Conservation (phyloP, 1,140 invertebrate genomes). For the Sesamia nonagrioides region DNA sequence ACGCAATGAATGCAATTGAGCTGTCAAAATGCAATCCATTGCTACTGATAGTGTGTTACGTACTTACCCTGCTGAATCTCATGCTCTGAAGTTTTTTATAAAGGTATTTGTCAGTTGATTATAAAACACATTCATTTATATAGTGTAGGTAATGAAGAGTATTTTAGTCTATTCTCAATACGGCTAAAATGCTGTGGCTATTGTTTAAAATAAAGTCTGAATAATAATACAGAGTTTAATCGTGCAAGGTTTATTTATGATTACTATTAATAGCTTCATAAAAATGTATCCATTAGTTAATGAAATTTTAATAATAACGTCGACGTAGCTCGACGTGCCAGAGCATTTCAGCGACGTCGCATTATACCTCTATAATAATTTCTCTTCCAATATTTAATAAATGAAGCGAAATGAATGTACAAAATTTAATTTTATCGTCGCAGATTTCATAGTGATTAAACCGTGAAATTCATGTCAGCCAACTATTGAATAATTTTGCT, state of each 20-base stretch:
- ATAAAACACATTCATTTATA: too few species aligned
- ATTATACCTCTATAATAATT: conserved; percentile 2
- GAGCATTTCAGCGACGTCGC: neutral
- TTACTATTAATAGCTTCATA: neutral
- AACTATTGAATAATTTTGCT: neutral
- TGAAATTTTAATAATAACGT: neutral
- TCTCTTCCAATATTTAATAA: conserved; percentile 1
- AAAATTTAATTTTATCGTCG: neutral
- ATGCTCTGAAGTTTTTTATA: too few species aligned
- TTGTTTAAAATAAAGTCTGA: too few species aligned
- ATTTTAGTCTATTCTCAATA: too few species aligned
- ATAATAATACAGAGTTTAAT: neutral
- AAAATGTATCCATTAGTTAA: neutral
- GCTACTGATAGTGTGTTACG: too few species aligned
- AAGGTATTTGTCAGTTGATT: too few species aligned
- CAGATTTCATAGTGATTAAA: conserved; percentile 2
- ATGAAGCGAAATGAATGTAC: conserved; percentile 5
- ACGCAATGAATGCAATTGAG: too few species aligned
- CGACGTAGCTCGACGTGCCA: neutral
- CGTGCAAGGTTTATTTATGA: neutral
- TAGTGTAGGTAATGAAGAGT: too few species aligned
- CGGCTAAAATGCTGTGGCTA: too few species aligned
- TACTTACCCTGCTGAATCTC: too few species aligned
- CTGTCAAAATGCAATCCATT: too few species aligned
- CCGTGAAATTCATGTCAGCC: neutral